Percentiles rank a stretch among this genome's conserved stretches.
phyloP scores from a whole-genome alignment of 2,888 invertebrate genomes.

The Melanophora roralis region DNA sequence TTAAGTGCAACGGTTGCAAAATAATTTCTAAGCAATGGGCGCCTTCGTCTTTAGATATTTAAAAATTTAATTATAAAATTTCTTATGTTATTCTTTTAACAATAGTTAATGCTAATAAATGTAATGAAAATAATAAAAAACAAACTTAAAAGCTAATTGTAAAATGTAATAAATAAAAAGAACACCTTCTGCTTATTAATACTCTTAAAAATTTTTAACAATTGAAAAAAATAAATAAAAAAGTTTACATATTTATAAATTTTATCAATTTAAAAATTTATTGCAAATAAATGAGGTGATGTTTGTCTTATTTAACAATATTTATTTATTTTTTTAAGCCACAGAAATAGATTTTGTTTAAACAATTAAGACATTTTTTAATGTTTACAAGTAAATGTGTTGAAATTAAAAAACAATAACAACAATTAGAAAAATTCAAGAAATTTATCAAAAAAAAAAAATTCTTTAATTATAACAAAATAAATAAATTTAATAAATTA shows the following conservation, averaged over 20 bases:
- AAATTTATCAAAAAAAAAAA: no score
- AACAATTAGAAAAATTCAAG: background rate
- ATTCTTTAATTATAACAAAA: background rate
- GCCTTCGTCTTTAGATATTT: background rate
- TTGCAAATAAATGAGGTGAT: constrained; percentile 26
- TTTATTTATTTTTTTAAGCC: background rate
- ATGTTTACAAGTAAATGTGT: background rate
- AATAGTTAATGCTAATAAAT: no score
- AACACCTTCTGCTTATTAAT: no score
- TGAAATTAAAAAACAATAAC: background rate
- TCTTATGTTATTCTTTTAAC: no score
- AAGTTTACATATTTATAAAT: no score
- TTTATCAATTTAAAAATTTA: background rate
- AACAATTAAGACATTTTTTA: background rate
- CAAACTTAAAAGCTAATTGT: no score
- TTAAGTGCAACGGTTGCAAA: constrained; percentile 54
- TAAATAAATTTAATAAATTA: no score
- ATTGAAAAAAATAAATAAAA: no score
- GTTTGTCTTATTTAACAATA: constrained; percentile 13
- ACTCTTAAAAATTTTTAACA: no score
- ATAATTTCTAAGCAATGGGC: constrained; percentile 23
- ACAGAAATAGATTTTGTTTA: background rate
- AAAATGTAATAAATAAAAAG: no score
- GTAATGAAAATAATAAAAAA: no score
- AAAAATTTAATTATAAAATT: no score